These are phyloP conservation scores for Alouatta palliata DNA, from an alignment of 2,113 vertebrate species.

Conservation along the genomic window DNA sequence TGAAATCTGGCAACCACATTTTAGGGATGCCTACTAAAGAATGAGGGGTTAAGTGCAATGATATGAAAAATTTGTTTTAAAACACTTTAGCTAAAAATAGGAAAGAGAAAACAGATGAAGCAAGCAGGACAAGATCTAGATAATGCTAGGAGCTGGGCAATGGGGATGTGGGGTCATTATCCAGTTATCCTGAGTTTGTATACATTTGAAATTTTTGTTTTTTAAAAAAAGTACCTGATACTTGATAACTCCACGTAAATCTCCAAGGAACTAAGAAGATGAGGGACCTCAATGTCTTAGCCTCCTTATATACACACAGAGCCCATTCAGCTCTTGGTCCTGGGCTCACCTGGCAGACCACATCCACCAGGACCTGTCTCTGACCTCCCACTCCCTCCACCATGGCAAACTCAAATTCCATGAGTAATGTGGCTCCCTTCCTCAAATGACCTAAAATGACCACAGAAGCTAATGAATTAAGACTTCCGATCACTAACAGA, in stretches of 20 bases:
- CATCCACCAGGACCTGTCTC: neutral
- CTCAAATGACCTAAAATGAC: neutral
- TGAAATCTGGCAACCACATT: neutral
- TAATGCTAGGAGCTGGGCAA: neutral
- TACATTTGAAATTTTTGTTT: neutral
- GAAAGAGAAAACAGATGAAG: neutral
- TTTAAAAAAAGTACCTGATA: neutral
- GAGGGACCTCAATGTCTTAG: neutral
- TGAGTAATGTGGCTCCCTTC: neutral
- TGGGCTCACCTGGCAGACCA: neutral
- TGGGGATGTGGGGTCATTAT: neutral
- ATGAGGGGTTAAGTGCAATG: neutral
- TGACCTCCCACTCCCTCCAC: neutral
- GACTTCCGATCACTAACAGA: neutral
- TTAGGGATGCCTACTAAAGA: neutral
- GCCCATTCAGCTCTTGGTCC: neutral
- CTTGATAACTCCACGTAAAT: neutral
- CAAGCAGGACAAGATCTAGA: neutral
- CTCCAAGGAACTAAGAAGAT: neutral
- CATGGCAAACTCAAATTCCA: neutral
- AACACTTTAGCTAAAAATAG: neutral
- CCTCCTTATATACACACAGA: neutral
- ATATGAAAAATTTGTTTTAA: neutral
- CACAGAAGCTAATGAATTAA: neutral
- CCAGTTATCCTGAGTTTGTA: neutral